phyloP scores from a whole-genome alignment of 2,888 invertebrate species.

The Caenorhabditis japonica region DNA sequence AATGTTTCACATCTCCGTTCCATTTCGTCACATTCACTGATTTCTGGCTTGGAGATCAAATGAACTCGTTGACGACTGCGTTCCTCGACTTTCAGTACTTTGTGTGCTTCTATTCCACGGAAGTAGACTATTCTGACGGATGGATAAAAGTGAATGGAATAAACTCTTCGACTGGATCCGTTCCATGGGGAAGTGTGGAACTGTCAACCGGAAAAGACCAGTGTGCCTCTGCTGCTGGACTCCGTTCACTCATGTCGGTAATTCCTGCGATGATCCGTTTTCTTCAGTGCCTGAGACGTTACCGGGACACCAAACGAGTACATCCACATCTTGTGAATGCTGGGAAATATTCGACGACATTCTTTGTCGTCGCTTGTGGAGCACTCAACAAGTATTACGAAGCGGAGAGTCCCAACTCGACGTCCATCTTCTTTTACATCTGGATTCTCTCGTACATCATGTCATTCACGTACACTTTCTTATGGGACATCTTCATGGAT shows the following conservation, averaged over 20 bases:
- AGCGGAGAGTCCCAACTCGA: slow-evolving; percentile 79
- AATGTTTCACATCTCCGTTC: slow-evolving; percentile 79
- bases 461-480: slow-evolving; percentile 90
- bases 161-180: slow-evolving; percentile 69
- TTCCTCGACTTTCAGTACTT: slow-evolving; percentile 94
- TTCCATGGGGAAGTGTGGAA: slow-evolving; percentile 77
- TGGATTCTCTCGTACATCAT: slow-evolving; percentile 87
- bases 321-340: slow-evolving; percentile 95
- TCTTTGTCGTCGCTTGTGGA: slow-evolving; percentile 89
- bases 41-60: slow-evolving; percentile 81
- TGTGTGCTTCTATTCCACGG: slow-evolving; percentile 87
- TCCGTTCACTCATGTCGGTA: slow-evolving; percentile 89
- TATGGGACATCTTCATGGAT: slow-evolving; percentile 99
- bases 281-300: slow-evolving; percentile 94
- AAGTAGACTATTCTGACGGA: slow-evolving; percentile 77
- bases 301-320: slow-evolving; percentile 91
- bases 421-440: slow-evolving; percentile 78
- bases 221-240: slow-evolving; percentile 83
- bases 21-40: slow-evolving; percentile 80
- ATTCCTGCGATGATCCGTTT: slow-evolving; percentile 98
- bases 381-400: slow-evolving; percentile 81
- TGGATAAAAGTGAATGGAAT: slow-evolving; percentile 51
- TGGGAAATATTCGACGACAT: slow-evolving; percentile 96
- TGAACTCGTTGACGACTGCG: slow-evolving; percentile 89
- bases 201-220: slow-evolving; percentile 78